These are phyloP conservation scores for Conger conger DNA, from an alignment of 2,113 vertebrate species.

Conservation along the genomic window DNA sequence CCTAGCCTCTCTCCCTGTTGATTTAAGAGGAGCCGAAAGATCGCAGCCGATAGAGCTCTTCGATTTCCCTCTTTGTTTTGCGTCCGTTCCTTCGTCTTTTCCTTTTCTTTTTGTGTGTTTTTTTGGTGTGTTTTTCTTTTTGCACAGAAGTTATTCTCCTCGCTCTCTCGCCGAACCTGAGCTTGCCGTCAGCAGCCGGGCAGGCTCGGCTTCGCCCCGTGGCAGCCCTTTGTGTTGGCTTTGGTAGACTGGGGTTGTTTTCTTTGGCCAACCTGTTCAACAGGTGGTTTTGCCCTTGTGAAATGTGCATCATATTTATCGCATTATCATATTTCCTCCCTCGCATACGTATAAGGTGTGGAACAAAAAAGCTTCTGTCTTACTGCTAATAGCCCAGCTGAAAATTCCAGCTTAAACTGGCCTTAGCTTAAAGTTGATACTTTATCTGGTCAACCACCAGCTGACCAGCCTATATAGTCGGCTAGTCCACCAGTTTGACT, in stretches of 20 bases:
- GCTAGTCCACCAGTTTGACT: no score
- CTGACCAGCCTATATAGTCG: no score
- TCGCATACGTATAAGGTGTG: background rate
- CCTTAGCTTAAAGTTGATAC: no score
- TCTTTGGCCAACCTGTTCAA: background rate
- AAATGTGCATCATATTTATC: background rate
- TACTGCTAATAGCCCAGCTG: no score
- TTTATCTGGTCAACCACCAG: no score
- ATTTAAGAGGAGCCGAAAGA: background rate
- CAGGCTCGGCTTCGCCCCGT: background rate
- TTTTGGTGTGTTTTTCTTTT: background rate
- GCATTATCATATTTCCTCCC: no score
- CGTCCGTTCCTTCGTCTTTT: background rate
- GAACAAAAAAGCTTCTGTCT: background rate
- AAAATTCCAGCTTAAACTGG: no score
- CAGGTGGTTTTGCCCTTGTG: background rate
- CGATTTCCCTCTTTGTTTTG: background rate
- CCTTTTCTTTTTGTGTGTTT: background rate
- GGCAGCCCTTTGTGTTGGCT: background rate
- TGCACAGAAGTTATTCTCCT: background rate
- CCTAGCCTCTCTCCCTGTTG: background rate
- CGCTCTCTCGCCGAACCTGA: background rate
- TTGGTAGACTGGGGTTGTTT: background rate
- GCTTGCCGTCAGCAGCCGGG: background rate
- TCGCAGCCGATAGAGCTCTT: background rate